A percentile compares a stretch with the other conserved stretches of the same genome.
Conservation (phyloP, 2,113 vertebrate genomes). For the Chaetura pelagica region DNA sequence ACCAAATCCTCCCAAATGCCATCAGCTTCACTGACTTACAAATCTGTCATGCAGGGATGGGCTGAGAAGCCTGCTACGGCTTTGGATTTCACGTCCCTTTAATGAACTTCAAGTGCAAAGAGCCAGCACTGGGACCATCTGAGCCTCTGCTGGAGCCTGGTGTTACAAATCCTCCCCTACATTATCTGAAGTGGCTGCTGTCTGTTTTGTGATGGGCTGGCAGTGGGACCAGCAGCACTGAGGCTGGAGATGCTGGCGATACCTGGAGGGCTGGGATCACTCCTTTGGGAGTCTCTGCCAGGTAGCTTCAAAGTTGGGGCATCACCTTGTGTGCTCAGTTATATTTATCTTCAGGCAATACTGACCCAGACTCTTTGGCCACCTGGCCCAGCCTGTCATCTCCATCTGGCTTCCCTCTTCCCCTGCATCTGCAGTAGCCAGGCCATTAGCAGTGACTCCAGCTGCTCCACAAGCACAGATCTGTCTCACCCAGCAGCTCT, state of each 20-base stretch:
- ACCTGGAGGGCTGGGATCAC: background rate
- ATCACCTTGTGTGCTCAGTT: background rate
- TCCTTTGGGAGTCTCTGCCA: background rate
- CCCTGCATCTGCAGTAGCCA: background rate
- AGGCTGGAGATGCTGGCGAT: background rate
- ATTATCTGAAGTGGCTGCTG: background rate
- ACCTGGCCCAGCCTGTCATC: background rate
- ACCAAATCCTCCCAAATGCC: constrained; percentile 27
- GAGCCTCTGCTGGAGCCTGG: background rate
- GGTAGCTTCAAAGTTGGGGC: background rate
- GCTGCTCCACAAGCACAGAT: background rate
- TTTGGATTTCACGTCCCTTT: background rate
- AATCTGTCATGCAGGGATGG: background rate
- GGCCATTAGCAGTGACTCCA: background rate
- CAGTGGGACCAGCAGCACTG: background rate
- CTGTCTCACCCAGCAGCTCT: background rate
- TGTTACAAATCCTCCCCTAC: background rate
- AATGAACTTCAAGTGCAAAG: background rate
- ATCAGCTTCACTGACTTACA: constrained; percentile 17
- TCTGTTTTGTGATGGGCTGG: background rate
- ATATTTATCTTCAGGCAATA: background rate
- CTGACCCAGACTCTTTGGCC: background rate
- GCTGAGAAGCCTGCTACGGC: background rate
- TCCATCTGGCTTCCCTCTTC: background rate
- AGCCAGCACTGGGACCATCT: background rate